phyloP scores from a whole-genome alignment of 2,888 invertebrate species.

The Yponomeuta evonymella region DNA sequence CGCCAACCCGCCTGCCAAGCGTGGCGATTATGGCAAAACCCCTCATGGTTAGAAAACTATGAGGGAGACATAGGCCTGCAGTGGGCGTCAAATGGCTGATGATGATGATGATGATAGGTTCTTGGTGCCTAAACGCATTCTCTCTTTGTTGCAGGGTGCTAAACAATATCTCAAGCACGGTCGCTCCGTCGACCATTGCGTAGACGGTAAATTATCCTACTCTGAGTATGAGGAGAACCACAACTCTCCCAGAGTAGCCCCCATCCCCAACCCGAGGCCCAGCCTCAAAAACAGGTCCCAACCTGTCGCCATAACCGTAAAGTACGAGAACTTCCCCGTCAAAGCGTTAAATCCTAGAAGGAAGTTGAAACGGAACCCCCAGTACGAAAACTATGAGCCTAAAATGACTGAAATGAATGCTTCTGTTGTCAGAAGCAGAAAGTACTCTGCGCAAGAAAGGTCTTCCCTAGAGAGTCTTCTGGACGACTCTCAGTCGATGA shows the following conservation, averaged over 20 bases:
- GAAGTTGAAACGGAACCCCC: conserved; percentile 79
- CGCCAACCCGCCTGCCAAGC: no score
- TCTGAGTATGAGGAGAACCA: conserved; percentile 74
- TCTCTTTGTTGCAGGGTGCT: conserved; percentile 63
- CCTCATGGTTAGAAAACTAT: no score
- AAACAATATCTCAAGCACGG: conserved; percentile 80
- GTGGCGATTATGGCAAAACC: no score
- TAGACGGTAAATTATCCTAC: conserved; percentile 78
- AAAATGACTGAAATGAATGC: conserved; percentile 62
- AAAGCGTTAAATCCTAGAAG: conserved; percentile 84
- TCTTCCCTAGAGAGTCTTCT: conserved; percentile 78
- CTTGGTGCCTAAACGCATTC: neutral
- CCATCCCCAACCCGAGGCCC: conserved; percentile 62
- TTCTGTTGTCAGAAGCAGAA: conserved; percentile 56
- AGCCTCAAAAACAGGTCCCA: conserved; percentile 72
- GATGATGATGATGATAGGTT: neutral
- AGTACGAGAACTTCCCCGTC: conserved; percentile 83
- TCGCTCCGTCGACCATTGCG: conserved; percentile 86
- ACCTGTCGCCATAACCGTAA: conserved; percentile 83
- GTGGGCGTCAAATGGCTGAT: no score
- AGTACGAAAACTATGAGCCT: conserved; percentile 79
- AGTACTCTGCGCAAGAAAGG: conserved; percentile 69
- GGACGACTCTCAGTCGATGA: conserved; percentile 73
- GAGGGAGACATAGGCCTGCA: no score
- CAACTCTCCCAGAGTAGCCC: conserved; percentile 60